These are phyloP conservation scores for Candoia aspera DNA, from an alignment of 2,113 vertebrate species.

Conservation along the genomic window DNA sequence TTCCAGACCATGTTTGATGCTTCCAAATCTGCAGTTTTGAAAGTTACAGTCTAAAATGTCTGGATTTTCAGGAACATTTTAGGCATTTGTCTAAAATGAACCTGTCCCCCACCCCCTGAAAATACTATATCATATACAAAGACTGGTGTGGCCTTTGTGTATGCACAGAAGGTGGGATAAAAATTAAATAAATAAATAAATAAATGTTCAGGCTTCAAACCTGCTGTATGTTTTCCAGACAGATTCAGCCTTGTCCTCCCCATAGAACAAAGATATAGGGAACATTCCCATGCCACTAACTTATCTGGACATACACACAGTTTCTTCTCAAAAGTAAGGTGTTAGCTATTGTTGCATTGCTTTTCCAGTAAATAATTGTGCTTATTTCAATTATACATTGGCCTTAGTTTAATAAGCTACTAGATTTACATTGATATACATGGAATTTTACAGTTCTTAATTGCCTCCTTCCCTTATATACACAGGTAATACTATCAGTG, in stretches of 20 bases:
- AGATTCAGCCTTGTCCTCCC: neutral
- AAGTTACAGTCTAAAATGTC: neutral
- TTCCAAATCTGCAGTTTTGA: too few relatives aligned
- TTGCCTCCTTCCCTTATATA: neutral
- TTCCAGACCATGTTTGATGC: too few relatives aligned
- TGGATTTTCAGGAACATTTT: neutral
- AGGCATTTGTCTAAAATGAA: neutral
- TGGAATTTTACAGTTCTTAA: neutral
- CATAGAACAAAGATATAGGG: neutral
- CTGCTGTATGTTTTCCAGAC: neutral
- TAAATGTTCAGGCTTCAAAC: neutral
- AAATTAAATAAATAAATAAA: too few relatives aligned
- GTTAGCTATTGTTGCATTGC: neutral
- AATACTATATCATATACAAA: neutral
- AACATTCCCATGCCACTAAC: neutral
- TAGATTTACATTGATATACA: neutral
- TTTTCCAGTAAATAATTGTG: neutral
- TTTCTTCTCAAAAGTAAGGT: neutral
- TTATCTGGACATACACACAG: neutral
- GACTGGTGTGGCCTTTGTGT: neutral
- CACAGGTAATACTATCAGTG: too few relatives aligned
- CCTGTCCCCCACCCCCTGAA: neutral
- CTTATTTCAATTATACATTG: neutral
- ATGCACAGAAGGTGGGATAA: too few relatives aligned
- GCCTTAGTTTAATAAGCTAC: neutral